Evolutionary conservation across 2,888 invertebrate species (phyloP), one percentile per base, ranked within the genome.

Genomic region (Yponomeuta sedellus): DNA sequence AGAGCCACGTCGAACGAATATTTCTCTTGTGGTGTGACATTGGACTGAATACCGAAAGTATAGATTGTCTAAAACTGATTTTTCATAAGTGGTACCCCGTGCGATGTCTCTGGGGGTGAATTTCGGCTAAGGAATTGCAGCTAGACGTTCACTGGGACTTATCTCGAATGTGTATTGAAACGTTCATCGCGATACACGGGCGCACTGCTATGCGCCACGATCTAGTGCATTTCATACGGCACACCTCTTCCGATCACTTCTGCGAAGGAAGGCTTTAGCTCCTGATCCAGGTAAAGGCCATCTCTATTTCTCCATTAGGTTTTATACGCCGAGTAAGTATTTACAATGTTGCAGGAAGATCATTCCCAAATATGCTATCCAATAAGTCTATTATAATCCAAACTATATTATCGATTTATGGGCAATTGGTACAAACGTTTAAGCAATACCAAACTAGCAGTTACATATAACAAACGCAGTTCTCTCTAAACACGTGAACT

Each of bases 121-220:
- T 83, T 82, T 86, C 83, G 79, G 77, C 81, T 88, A 77, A 87
- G 73, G 83, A 83, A 75, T 89, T 88, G 76, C 80, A 75, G 78
- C 76, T 77, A 71, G 72, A 78, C 80, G 88, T 87, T 80, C 75
- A 68, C 73, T 83, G 78, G 84, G 88, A 89, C 84, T 85, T 87
- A 77, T 87, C 82, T 85, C 91, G 90, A 90, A 91, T 91, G 91
- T 91, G 91, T 90, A 89, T 91, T 86, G 91, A 91, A 88, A 86
- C 91, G 85, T 91, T 91, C 68, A 91, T 85, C 83, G 91, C 91
- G 77, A 91, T 91, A 75, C 91, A 91, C 89, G 91, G 91, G 86
- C 93, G 94, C 89, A 93, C 94, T 93, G 94, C 94, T 92, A 95
- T 95, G 95, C 94, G 95, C 93, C 93, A 94, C 92, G 93, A 94